phyloP scores from a whole-genome alignment of 2,113 vertebrate species.

The Xiphophorus maculatus region DNA sequence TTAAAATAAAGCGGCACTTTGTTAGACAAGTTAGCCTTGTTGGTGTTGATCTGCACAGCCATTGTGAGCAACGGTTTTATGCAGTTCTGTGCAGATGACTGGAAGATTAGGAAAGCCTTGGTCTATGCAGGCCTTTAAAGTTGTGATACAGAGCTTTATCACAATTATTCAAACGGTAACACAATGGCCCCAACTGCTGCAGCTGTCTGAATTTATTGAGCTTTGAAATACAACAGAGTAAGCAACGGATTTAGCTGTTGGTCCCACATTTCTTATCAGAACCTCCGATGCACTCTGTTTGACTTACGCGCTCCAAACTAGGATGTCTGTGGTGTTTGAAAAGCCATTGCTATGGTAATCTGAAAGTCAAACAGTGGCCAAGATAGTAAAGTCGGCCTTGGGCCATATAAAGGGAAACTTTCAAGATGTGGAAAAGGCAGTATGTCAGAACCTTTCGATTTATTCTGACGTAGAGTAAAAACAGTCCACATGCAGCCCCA shows the following conservation, averaged over 20 bases:
- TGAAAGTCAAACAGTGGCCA: conserved; percentile 59
- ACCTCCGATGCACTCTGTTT: conserved; percentile 45
- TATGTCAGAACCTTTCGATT: conserved; percentile 44
- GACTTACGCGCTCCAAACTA: conserved; percentile 38
- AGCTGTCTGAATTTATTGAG: conserved; percentile 66
- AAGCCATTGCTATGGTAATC: conserved; percentile 48
- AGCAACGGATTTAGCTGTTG: conserved; percentile 51
- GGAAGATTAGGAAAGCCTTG: conserved; percentile 67
- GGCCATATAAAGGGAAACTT: conserved; percentile 38
- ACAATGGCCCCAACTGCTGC: conserved; percentile 64
- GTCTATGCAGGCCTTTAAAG: conserved; percentile 61
- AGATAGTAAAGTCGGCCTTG: conserved; percentile 32
- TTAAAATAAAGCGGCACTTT: conserved; percentile 83
- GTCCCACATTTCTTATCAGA: conserved; percentile 55
- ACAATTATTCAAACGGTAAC: conserved; percentile 55
- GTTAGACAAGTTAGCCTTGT: conserved; percentile 82
- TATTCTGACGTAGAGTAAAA: conserved; percentile 43
- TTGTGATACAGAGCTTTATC: conserved; percentile 61
- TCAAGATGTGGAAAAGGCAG: conserved; percentile 14
- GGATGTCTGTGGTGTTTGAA: conserved; percentile 45
- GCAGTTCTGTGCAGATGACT: conserved; percentile 76
- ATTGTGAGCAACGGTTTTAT: conserved; percentile 75
- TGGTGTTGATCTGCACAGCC: conserved; percentile 68
- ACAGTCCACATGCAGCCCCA: conserved; percentile 17
- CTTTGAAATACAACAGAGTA: conserved; percentile 51